phyloP scores from a whole-genome alignment of 2,113 vertebrate species.

The Anoura caudifer region DNA sequence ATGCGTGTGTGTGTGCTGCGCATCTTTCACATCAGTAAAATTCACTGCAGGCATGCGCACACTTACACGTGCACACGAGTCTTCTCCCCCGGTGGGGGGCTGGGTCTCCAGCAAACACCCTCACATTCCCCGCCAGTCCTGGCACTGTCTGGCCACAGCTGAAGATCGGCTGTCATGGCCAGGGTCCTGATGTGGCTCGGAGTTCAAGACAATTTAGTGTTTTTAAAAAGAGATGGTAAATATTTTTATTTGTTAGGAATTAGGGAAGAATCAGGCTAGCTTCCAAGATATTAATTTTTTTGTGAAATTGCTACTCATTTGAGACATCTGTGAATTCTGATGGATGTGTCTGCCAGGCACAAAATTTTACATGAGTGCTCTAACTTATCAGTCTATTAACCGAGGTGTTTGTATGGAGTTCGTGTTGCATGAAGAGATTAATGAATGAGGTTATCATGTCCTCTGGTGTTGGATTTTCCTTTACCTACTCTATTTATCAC shows the following conservation, averaged over 20 bases:
- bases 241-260: slow-evolving; percentile 11
- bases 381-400: neutral
- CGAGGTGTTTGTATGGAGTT: neutral
- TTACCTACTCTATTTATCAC: neutral
- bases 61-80: fast-evolving
- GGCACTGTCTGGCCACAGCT: neutral
- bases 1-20: neutral
- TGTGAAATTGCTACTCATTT: slow-evolving; percentile 4
- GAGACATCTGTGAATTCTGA: neutral
- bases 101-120: neutral
- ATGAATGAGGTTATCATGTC: neutral
- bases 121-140: neutral
- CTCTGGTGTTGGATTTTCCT: neutral
- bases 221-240: neutral
- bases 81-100: neutral
- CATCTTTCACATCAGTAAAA: neutral
- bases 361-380: slow-evolving; percentile 33
- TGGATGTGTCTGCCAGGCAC: neutral
- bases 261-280: neutral
- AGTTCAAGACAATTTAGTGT: neutral
- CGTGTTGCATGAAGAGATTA: neutral
- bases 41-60: neutral
- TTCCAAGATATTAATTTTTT: slow-evolving; percentile 28
- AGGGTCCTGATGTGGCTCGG: neutral
- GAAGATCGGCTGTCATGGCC: neutral